These are phyloP conservation scores for Pseudochirops cupreus DNA, from an alignment of 2,797 vertebrate genomes.

Conservation along the genomic window DNA sequence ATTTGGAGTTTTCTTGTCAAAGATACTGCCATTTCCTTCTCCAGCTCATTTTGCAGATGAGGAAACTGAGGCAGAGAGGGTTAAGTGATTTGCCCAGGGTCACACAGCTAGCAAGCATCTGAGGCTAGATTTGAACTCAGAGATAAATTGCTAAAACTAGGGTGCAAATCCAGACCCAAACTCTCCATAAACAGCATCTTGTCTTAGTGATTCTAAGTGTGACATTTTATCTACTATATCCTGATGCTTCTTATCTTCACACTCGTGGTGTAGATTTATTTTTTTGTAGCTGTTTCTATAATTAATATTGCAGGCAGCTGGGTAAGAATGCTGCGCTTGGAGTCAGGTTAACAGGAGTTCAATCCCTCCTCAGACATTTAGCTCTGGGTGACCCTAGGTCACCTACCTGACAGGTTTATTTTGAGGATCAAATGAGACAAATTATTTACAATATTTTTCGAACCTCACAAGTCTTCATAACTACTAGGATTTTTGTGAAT, in stretches of 20 bases:
- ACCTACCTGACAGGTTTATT: neutral
- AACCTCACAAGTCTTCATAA: neutral
- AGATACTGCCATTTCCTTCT: neutral
- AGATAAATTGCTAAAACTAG: neutral
- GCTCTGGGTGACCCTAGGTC: neutral
- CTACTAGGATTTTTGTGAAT: neutral
- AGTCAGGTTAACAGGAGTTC: neutral
- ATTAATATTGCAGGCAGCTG: neutral
- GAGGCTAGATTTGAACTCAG: neutral
- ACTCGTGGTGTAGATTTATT: neutral
- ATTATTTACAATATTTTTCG: neutral
- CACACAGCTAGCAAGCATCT: neutral
- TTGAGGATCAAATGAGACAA: neutral
- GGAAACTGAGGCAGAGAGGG: neutral
- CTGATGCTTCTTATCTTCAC: neutral
- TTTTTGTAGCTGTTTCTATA: neutral
- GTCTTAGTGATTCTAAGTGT: neutral
- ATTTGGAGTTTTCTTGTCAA: neutral
- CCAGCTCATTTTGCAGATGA: neutral
- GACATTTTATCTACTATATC: neutral
- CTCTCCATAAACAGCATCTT: neutral
- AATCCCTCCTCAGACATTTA: neutral
- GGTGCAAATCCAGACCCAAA: neutral
- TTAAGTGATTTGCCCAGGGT: neutral
- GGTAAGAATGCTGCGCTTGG: neutral